phyloP scores from a whole-genome alignment of 2,113 vertebrate species.

The Thamnaconus septentrionalis region DNA sequence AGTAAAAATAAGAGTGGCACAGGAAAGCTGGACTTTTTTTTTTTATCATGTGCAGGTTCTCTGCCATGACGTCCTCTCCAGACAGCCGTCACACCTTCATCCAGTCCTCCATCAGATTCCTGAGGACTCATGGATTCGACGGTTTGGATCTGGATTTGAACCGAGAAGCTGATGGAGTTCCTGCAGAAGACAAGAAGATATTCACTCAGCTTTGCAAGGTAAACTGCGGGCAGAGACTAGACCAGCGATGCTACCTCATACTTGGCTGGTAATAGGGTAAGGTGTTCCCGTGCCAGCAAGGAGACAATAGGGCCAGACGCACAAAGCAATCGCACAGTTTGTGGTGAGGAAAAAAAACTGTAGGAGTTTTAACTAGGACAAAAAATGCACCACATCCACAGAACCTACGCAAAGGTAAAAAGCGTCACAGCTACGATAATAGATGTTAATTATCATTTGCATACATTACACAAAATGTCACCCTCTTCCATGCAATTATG shows the following conservation, averaged over 20 bases:
- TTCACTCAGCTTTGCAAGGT: slow-evolving; percentile 81
- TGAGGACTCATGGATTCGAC: slow-evolving; percentile 79
- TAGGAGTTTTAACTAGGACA: no score
- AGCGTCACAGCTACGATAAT: background rate
- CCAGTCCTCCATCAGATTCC: slow-evolving; percentile 75
- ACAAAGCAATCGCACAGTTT: no score
- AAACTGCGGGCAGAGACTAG: background rate
- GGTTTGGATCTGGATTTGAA: slow-evolving; percentile 83
- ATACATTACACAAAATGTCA: no score
- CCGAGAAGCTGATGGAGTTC: slow-evolving; percentile 73
- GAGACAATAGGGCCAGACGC: no score
- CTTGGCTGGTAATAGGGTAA: no score
- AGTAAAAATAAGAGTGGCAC: background rate
- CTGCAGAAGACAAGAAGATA: slow-evolving; percentile 74
- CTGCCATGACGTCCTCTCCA: slow-evolving; percentile 68
- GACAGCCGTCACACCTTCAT: slow-evolving; percentile 77
- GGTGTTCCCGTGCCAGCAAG: no score
- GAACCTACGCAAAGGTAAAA: no score
- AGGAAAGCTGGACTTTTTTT: background rate
- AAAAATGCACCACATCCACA: no score
- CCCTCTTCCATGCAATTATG: no score
- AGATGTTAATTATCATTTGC: background rate
- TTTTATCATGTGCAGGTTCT: slow-evolving; percentile 67
- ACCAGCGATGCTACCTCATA: background rate
- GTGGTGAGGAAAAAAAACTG: no score